phyloP scores from a whole-genome alignment of 37 sponge, comb jelly and placozoan genomes.

The Tethya wilhelma region DNA sequence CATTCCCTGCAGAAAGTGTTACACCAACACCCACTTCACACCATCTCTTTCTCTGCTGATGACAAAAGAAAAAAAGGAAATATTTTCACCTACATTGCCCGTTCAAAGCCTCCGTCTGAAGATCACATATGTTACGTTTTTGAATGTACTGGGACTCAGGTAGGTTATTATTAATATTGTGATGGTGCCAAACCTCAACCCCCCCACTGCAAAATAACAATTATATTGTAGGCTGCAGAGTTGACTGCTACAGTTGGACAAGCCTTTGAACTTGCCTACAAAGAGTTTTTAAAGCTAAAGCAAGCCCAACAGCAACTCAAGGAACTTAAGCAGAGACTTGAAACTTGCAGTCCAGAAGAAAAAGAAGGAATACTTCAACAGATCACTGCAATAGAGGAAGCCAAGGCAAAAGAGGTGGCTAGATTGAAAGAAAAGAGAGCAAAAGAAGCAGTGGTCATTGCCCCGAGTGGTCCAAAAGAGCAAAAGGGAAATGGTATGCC shows the following conservation, averaged over 20 bases:
- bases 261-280: slow-evolving; percentile 73
- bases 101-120: neutral
- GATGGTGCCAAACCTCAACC: neutral
- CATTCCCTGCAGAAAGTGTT: slow-evolving; percentile 17
- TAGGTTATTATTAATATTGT: neutral
- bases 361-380: slow-evolving; percentile 22
- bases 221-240: slow-evolving; percentile 43
- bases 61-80: slow-evolving; percentile 29
- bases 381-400: too few relatives aligned
- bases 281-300: slow-evolving; percentile 38
- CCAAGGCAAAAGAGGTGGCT: too few relatives aligned
- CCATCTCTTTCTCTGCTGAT: slow-evolving; percentile 57
- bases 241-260: slow-evolving; percentile 65
- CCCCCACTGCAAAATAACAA: neutral
- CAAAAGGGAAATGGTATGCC: too few relatives aligned
- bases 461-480: too few relatives aligned
- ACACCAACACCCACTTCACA: slow-evolving; percentile 32
- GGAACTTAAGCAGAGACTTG: neutral
- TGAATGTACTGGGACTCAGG: neutral
- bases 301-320: slow-evolving; percentile 39
- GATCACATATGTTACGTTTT: slow-evolving; percentile 40
- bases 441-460: too few relatives aligned
- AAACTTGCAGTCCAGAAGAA: slow-evolving; percentile 6
- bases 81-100: slow-evolving; percentile 51
- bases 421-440: too few relatives aligned